Evolutionary conservation across 2,113 vertebrate species (phyloP).

Genomic region (Lipophrys pholis): DNA sequence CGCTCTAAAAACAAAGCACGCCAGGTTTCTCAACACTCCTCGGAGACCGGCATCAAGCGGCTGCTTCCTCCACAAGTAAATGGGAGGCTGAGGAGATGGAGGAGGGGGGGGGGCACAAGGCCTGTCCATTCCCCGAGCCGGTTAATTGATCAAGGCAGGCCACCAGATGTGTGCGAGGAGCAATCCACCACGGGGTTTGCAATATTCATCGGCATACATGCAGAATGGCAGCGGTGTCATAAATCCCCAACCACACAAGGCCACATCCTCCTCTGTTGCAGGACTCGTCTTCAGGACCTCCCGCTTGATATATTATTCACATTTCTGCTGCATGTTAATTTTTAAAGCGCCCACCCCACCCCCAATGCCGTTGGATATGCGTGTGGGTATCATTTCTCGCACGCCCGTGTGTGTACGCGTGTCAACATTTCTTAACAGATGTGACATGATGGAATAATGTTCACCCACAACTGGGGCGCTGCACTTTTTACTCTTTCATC

Average conservation of each 20-base stretch:
- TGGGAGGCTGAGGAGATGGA: not conserved
- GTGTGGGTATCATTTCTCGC: conserved; percentile 10
- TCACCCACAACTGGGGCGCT: conserved; percentile 14
- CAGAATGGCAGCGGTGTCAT: conserved; percentile 58
- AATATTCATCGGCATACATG: conserved; percentile 72
- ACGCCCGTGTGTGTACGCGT: conserved; percentile 5
- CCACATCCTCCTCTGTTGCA: conserved; percentile 68
- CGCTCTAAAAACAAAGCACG: conserved; percentile 8
- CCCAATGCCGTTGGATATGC: conserved; percentile 20
- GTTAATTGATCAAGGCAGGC: conserved; percentile 75
- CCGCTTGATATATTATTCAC: conserved; percentile 72
- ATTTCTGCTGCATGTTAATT: conserved; percentile 70
- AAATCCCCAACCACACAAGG: conserved; percentile 67
- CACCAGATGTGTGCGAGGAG: conserved; percentile 68
- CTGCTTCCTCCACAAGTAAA: conserved; percentile 27
- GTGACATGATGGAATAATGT: conserved; percentile 51
- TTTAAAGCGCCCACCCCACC: conserved; percentile 43
- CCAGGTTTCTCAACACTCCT: not conserved
- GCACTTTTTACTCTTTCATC: conserved; percentile 49
- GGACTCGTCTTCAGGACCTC: conserved; percentile 55
- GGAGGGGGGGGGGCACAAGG: conserved; percentile 5
- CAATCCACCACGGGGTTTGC: conserved; percentile 55
- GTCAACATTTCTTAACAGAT: conserved; percentile 55
- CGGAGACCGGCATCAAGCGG: not conserved
- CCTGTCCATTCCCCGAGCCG: conserved; percentile 43